phyloP scores from a whole-genome alignment of 2,797 vertebrate species.

The Helostoma temminkii region DNA sequence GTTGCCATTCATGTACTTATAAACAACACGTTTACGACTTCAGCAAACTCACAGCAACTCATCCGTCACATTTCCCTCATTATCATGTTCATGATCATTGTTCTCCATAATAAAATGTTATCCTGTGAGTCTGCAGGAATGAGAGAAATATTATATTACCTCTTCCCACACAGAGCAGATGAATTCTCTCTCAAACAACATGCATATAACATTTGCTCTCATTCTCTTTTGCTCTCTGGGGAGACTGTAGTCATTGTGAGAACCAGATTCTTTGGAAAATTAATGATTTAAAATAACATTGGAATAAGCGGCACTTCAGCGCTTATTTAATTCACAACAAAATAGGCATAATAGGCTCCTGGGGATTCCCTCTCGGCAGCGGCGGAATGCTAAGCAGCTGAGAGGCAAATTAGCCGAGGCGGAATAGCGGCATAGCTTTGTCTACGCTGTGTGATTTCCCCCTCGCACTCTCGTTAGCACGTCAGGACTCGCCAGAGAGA shows the following conservation, averaged over 20 bases:
- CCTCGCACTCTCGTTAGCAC: conserved; percentile 73
- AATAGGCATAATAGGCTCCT: conserved; percentile 87
- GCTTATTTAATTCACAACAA: conserved; percentile 87
- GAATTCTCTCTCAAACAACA: conserved; percentile 53
- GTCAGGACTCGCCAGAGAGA: conserved; percentile 51
- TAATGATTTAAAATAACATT: conserved; percentile 84
- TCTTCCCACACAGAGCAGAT: conserved; percentile 31
- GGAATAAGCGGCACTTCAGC: conserved; percentile 82
- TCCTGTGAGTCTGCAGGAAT: conserved; percentile 27
- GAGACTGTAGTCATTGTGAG: conserved; percentile 75
- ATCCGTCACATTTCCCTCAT: conserved; percentile 27
- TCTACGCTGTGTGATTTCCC: conserved; percentile 74
- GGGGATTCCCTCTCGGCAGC: conserved; percentile 83
- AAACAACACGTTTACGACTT: conserved; percentile 23
- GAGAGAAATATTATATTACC: conserved; percentile 42
- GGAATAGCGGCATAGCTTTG: conserved; percentile 74
- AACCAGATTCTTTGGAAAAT: conserved; percentile 82
- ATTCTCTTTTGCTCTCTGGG: conserved; percentile 68
- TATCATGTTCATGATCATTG: conserved; percentile 28
- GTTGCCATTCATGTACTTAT: background rate
- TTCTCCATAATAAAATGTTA: conserved; percentile 31
- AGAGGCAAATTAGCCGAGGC: conserved; percentile 84
- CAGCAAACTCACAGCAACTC: conserved; percentile 8
- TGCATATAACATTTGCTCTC: conserved; percentile 54
- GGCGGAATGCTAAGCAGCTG: conserved; percentile 84